Evolutionary conservation across 2,888 invertebrate species (phyloP), one percentile per base, ranked within the genome.

Genomic region (Psylliodes chrysocephalus): DNA sequence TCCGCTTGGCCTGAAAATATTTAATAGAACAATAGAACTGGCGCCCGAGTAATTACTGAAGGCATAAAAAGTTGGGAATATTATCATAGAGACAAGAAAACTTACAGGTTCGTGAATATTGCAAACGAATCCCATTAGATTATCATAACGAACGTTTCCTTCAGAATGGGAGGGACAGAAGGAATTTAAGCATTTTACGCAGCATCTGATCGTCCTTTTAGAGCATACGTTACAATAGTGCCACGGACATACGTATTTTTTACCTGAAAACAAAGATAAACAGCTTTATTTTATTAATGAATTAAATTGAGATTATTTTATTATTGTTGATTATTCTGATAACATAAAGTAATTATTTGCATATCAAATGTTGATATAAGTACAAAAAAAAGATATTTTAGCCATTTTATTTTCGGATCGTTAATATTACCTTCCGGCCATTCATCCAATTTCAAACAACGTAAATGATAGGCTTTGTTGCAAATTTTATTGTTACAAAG

Each of bases 201-300:
- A 83, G 66, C 79, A 81, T 52, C 82, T 72, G 18, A 79, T 79
- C 6, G 82, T 82, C 28, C 81, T 71, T 67, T 82, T 81, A 2
- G 77, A 70, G 64, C 83, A 83, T 28, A 77, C 63, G 56, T 79
- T 81, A 64, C 83, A 83, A 52, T 77, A 80, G 65, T 83, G 83
- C 73, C 81, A 78, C 2, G 82, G 80, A 70, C 83, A 83, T 6
- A 74, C 72, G 77, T 81, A 82, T 71, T 81, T 81, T 22, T 72
- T 77, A 38, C 63, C 74, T 74, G 17, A 64, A 71, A 68, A 60
- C 25, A 25, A 47, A 47, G 55, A 38, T n/a, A n/a, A n/a, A n/a
- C n/a, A n/a, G n/a, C n/a, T n/a, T n/a, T n/a, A n/a, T n/a, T n/a
- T n/a, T n/a, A n/a, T n/a, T n/a, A n/a, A n/a, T n/a, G n/a, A n/a